Base-by-base conservation (phyloP, 1,140 invertebrate species). In the Augochlora pura region DNA sequence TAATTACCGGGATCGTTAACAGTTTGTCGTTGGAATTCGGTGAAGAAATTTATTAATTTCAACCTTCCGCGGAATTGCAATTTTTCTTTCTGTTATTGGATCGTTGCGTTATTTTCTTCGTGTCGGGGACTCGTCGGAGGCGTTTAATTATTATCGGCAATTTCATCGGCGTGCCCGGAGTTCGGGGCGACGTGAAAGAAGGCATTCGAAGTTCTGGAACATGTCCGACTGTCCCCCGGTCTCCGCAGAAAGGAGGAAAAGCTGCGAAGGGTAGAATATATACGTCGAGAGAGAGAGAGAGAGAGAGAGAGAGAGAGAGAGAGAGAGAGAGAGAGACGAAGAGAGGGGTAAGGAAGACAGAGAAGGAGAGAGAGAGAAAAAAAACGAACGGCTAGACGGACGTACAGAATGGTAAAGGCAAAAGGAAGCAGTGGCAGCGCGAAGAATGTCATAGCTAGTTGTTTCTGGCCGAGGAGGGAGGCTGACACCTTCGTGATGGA, bases 361-460 rank as follows among this genome's bases (percentile, higher is more conserved):
- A 32, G 32, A 32, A 32, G 32, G 32, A 32, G 32, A 32, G 32
- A 32, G 38, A 32, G 32, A 32, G 32, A 32, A 27, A 65, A 60
- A 39, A 64, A 76, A 82, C 23, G 54, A 77, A 79, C 67, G 74
- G 66, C 78, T 63, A 77, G 77, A 80, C 81, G 79, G 77, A 80
- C 78, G 81, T 85, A 86, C 65, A 74, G 80, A 85, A 49, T 81
- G 84, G 77, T 71, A 83, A 80, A 88, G 74, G 85, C 80, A 87
- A 84, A 82, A 88, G 83, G 80, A 90, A 87, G 87, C 87, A 78
- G 87, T 88, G 87, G 88, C 89, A 91, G 85, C 88, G 87, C 88
- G 88, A 93, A 91, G 91, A 93, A 92, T 92, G 91, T 92, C 91
- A 91, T 91, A 93, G 91, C 87, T 93, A 91, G 91, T 91, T 92